Percentiles rank a stretch among this genome's conserved stretches.
phyloP scores from a whole-genome alignment of 2,113 vertebrate species.

The Pomatorhinus ruficollis region DNA sequence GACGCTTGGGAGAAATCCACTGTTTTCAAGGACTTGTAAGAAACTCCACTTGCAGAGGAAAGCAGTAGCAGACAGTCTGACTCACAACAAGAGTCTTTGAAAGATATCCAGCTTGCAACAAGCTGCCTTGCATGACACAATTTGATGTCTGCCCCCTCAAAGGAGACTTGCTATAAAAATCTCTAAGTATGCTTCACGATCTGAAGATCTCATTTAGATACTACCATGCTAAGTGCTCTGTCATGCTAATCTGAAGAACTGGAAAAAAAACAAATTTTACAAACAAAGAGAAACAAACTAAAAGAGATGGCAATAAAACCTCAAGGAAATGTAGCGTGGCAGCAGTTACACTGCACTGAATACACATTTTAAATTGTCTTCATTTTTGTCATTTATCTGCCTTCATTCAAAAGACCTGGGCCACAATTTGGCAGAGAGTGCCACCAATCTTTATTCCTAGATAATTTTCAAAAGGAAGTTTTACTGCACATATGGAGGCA shows the following conservation, averaged over 20 bases:
- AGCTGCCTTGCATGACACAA: background rate
- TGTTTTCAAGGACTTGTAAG: background rate
- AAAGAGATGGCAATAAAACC: background rate
- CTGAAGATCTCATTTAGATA: background rate
- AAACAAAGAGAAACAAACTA: background rate
- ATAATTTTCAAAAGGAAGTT: background rate
- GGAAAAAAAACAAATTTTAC: background rate
- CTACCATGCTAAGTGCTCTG: background rate
- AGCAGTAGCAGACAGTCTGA: conserved; percentile 1
- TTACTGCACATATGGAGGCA: background rate
- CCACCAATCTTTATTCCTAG: background rate
- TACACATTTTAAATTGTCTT: background rate
- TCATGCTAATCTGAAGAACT: background rate
- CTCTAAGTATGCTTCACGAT: background rate
- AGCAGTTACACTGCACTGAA: background rate
- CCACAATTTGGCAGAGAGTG: background rate
- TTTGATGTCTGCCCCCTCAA: background rate
- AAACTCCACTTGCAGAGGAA: background rate
- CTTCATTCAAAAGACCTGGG: background rate
- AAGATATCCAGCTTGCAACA: background rate
- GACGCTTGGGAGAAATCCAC: background rate
- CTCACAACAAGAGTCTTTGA: background rate
- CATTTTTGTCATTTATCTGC: background rate
- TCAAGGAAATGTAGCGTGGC: background rate
- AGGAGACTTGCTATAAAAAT: background rate